Conservation (phyloP, 1,140 invertebrate genomes). For the Wiebesia pumilae region DNA sequence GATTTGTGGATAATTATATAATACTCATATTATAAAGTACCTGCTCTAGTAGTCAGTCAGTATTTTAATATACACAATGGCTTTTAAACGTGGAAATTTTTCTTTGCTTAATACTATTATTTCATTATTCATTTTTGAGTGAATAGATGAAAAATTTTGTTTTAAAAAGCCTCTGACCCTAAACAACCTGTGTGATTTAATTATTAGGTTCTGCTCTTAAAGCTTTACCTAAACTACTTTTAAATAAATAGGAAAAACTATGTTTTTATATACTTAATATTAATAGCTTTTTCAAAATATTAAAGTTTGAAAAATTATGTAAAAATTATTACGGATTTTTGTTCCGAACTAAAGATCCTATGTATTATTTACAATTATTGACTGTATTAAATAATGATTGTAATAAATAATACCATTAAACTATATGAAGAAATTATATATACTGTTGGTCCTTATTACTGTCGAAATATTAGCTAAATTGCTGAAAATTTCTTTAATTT, state of each 20-base stretch:
- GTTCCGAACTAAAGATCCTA: constrained; percentile 16
- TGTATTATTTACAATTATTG: too few species aligned
- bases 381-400: constrained; percentile 15
- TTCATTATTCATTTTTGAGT: neutral
- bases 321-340: constrained; percentile 34
- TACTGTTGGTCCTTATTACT: too few species aligned
- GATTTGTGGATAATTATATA: constrained; percentile 18
- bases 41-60: constrained; percentile 43
- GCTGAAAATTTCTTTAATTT: too few species aligned
- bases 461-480: too few species aligned
- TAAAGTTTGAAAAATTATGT: constrained; percentile 35
- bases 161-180: constrained; percentile 37
- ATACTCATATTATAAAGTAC: constrained; percentile 46
- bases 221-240: constrained; percentile 12
- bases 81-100: constrained; percentile 22
- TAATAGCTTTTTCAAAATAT: constrained; percentile 34
- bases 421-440: neutral
- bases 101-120: neutral
- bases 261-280: constrained; percentile 30
- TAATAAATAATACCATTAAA: neutral
- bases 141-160: constrained; percentile 7
- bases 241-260: constrained; percentile 2
- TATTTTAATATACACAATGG: constrained; percentile 41
- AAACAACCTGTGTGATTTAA: neutral
- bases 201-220: neutral